phyloP scores from a whole-genome alignment of 2,797 vertebrate species.

The Champsocephalus esox region DNA sequence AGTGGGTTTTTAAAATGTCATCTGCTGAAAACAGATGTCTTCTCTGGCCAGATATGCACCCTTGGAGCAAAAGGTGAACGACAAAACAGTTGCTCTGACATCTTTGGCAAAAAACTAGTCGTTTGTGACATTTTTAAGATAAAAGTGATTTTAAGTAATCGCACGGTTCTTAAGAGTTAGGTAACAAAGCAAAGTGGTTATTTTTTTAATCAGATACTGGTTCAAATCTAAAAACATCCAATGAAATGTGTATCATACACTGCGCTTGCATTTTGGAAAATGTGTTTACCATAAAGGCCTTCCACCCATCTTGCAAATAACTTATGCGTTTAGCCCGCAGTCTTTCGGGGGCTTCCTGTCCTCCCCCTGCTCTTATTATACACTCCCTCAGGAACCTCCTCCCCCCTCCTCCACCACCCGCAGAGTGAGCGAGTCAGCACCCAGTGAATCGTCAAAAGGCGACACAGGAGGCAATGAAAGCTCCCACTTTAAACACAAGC shows the following conservation, averaged over 20 bases:
- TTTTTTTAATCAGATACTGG: background rate
- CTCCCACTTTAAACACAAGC: slow-evolving; percentile 64
- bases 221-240: background rate
- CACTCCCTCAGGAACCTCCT: slow-evolving; percentile 17
- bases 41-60: background rate
- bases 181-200: background rate
- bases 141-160: background rate
- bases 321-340: slow-evolving; percentile 50
- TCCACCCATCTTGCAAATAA: slow-evolving; percentile 38
- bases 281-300: slow-evolving; percentile 31
- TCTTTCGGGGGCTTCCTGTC: slow-evolving; percentile 58
- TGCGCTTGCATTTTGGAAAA: slow-evolving; percentile 21
- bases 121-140: no score
- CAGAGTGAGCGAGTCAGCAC: slow-evolving; percentile 57
- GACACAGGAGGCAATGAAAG: slow-evolving; percentile 73
- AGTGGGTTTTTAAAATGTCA: background rate
- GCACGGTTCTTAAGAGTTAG: background rate
- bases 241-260: background rate
- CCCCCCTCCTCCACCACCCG: slow-evolving; percentile 31
- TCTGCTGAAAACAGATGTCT: background rate
- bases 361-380: slow-evolving; percentile 48
- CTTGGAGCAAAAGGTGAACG: background rate
- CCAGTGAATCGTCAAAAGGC: slow-evolving; percentile 70
- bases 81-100: background rate
- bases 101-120: background rate